Evolutionary conservation across 2,113 vertebrate species (phyloP).

Genomic region (Ictalurus punctatus): DNA sequence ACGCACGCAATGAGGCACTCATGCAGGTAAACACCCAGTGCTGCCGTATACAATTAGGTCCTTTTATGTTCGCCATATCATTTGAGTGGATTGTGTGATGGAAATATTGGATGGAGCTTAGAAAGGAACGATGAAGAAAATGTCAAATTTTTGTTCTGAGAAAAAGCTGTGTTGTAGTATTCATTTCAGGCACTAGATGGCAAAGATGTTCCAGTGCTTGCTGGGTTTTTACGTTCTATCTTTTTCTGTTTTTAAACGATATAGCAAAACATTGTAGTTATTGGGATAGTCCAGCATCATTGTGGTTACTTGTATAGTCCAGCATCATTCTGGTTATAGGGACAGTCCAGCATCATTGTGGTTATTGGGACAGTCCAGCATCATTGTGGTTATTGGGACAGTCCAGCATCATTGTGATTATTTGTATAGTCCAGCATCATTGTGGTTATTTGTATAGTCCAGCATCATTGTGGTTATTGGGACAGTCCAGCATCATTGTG

Average conservation of each 20-base stretch:
- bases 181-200: slow-evolving; percentile 44
- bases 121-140: neutral
- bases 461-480: neutral
- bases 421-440: neutral
- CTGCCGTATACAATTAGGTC: neutral
- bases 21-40: slow-evolving; percentile 56
- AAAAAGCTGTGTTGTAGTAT: slow-evolving; percentile 26
- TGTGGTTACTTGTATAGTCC: neutral
- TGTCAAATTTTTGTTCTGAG: neutral
- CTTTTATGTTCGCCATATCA: neutral
- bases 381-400: neutral
- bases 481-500: neutral
- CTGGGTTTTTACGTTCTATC: neutral
- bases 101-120: neutral
- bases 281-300: neutral
- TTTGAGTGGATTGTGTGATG: neutral
- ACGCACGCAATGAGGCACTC: slow-evolving; percentile 49
- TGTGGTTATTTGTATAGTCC: neutral
- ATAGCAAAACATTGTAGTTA: neutral
- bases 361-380: neutral
- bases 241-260: neutral
- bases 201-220: slow-evolving; percentile 34
- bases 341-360: neutral
- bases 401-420: neutral
- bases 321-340: neutral